These are phyloP conservation scores for Vanessa cardui DNA, from an alignment of 2,888 invertebrate genomes.

Conservation along the genomic window DNA sequence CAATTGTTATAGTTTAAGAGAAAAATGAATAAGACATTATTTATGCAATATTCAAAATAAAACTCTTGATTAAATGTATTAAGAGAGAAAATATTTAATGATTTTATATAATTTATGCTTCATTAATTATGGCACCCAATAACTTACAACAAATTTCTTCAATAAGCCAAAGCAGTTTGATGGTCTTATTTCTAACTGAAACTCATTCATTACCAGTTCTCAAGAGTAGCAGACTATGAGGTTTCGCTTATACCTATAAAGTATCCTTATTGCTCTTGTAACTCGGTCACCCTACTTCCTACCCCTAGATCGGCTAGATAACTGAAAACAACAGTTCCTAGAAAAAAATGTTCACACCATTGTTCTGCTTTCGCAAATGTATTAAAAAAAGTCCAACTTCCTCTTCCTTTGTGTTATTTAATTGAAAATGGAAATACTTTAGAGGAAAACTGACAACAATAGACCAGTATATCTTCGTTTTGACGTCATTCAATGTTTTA, in stretches of 20 bases:
- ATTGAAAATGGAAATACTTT: constrained; percentile 5
- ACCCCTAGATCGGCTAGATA: not conserved
- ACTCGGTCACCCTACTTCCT: not conserved
- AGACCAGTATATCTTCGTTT: not conserved
- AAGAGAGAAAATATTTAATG: no score
- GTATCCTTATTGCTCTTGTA: not conserved
- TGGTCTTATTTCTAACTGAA: not conserved
- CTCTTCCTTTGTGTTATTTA: constrained; percentile 1
- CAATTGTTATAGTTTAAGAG: no score
- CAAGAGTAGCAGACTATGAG: no score
- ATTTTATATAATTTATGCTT: no score
- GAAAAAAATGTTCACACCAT: not conserved
- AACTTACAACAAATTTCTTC: no score
- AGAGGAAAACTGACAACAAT: not conserved
- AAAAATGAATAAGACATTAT: no score
- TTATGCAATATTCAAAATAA: no score
- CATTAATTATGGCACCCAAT: no score
- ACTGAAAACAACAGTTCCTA: not conserved
- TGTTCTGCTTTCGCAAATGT: not conserved
- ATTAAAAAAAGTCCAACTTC: not conserved
- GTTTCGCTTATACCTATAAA: no score
- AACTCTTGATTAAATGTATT: no score
- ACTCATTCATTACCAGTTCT: no score
- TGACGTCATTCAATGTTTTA: not conserved
- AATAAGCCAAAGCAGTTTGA: not conserved